Evolutionary conservation across 2,888 invertebrate species (phyloP).

Genomic region (Aromia moschata): DNA sequence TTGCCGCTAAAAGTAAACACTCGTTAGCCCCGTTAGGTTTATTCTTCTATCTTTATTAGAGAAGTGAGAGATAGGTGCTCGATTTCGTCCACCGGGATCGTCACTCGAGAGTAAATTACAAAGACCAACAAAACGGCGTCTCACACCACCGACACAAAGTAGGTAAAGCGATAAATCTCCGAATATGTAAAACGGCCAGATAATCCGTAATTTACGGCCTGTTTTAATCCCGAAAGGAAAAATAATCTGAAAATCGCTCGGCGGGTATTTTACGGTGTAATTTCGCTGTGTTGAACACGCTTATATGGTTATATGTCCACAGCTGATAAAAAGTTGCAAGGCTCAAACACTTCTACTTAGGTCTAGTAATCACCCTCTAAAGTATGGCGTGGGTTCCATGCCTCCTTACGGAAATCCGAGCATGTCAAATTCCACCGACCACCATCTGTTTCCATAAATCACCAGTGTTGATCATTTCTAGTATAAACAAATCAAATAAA

Average conservation of each 20-base stretch:
- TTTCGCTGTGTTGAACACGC: background rate
- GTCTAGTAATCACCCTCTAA: too few relatives aligned
- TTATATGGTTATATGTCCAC: too few relatives aligned
- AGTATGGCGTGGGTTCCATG: too few relatives aligned
- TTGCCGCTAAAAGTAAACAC: conserved; percentile 11
- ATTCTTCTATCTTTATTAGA: conserved; percentile 12
- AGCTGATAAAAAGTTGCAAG: too few relatives aligned
- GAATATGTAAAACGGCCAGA: conserved; percentile 14
- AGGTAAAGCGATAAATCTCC: conserved; percentile 18
- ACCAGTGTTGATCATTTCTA: too few relatives aligned
- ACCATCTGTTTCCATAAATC: too few relatives aligned
- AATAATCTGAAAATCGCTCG: background rate
- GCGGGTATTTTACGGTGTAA: background rate
- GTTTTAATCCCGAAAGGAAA: conserved; percentile 11
- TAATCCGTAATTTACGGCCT: conserved; percentile 17
- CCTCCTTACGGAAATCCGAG: too few relatives aligned
- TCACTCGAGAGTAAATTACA: conserved; percentile 15
- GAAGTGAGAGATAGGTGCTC: conserved; percentile 1
- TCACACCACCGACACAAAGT: conserved; percentile 9
- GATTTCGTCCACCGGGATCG: conserved; percentile 3
- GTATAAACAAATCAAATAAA: too few relatives aligned
- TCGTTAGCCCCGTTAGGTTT: too few relatives aligned
- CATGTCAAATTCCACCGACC: too few relatives aligned
- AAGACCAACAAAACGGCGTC: conserved; percentile 10
- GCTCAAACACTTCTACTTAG: too few relatives aligned